Conservation (phyloP, 2,888 invertebrate species). For the Nasonovia ribisnigri region DNA sequence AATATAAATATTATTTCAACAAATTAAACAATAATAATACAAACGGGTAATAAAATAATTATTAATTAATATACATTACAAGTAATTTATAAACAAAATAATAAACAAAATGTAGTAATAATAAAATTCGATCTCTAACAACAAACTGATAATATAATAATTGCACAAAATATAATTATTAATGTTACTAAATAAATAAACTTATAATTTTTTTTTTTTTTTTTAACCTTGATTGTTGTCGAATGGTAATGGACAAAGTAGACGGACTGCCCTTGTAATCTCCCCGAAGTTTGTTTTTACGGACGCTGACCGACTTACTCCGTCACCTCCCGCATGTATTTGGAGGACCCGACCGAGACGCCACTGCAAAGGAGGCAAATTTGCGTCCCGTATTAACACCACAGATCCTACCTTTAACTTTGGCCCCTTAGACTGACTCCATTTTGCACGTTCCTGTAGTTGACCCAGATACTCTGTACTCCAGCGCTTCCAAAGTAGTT, state of each 20-base stretch:
- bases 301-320: background rate
- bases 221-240: background rate
- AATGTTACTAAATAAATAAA: too few relatives aligned
- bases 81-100: too few relatives aligned
- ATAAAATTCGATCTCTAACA: too few relatives aligned
- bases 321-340: background rate
- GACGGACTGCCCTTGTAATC: background rate
- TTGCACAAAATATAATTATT: too few relatives aligned
- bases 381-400: background rate
- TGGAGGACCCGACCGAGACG: background rate
- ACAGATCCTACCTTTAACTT: background rate
- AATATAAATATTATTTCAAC: too few relatives aligned
- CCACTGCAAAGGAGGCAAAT: background rate
- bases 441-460: background rate
- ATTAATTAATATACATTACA: too few relatives aligned
- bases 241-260: background rate
- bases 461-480: background rate
- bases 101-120: too few relatives aligned
- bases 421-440: background rate
- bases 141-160: too few relatives aligned
- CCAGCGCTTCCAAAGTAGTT: background rate
- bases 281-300: background rate
- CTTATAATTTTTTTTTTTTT: too few relatives aligned
- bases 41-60: too few relatives aligned
- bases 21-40: too few relatives aligned